Evolutionary conservation across 2,888 invertebrate genomes (phyloP), one percentile per base, ranked within the genome.

Genomic region (Ennomos erosarius): DNA sequence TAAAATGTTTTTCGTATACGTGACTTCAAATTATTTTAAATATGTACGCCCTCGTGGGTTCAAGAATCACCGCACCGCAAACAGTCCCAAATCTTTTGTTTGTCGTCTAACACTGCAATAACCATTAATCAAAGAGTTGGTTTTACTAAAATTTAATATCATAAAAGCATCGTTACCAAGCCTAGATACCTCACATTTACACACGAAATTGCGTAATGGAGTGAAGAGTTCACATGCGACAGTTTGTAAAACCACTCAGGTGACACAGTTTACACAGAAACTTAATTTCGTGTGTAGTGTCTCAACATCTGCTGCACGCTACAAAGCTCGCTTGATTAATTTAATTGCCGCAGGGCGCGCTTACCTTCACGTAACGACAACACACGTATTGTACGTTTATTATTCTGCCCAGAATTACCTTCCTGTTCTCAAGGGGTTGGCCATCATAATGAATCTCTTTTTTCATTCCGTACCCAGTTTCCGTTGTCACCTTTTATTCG

Each of bases 271-370:
- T 64, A 61, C 50, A 60, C 47, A 56, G 51, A 62, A 64, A 64
- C 67, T 59, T 69, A 67, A 67, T 74, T 72, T 68, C 59, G 52
- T 51, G 43, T 50, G 39, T 53, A 71, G 69, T 69, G 70, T 68
- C 68, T 69, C 69, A 55, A 69, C 73, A 76, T 70, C 66, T 66
- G 68, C 64, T 65, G 62, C 73, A 67, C 70, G 75, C 62, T 63
- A 70, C 68, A 73, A 74, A 77, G 70, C 69, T 69, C 44, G 53
- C 71, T 72, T 73, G 74, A 78, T 79, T 78, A 76, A 76, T 76
- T 73, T 72, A 73, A 77, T 70, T 76, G 69, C 67, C 66, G 48
- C 58, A 60, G 65, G 68, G 68, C 45, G 67, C 60, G 67, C 60
- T 66, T 62, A 68, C 65, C 63, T 54, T 59, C 65, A 46, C 69